Evolutionary conservation across 2,113 vertebrate genomes (phyloP).

Genomic region (Hemiscyllium ocellatum): DNA sequence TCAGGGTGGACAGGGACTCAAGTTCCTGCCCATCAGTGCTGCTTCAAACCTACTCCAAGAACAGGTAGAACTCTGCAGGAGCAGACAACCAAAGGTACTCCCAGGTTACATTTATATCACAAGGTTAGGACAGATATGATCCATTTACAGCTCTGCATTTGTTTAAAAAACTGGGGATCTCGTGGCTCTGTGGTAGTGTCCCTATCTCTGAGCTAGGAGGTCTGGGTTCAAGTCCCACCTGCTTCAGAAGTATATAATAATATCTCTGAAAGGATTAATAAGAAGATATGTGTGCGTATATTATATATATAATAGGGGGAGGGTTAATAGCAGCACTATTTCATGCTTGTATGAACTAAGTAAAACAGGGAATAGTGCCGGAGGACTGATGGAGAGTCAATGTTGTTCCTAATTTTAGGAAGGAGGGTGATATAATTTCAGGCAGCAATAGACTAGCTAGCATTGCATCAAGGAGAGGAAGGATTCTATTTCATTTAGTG

Average conservation of each 20-base stretch:
- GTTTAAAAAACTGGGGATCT: neutral
- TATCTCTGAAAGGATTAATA: no score
- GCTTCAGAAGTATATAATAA: no score
- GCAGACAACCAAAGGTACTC: neutral
- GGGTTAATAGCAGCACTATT: neutral
- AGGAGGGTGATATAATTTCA: neutral
- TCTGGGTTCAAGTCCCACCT: no score
- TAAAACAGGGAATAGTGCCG: neutral
- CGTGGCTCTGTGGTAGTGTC: no score
- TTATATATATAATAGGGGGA: no score
- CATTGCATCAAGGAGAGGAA: neutral
- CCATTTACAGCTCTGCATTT: neutral
- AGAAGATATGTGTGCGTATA: no score
- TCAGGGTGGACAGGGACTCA: neutral
- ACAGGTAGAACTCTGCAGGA: neutral
- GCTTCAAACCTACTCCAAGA: neutral
- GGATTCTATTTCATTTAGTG: neutral
- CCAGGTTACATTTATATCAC: neutral
- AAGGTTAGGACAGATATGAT: neutral
- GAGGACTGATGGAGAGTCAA: neutral
- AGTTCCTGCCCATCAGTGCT: neutral
- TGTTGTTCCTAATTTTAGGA: neutral
- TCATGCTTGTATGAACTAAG: no score
- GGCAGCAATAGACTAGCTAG: no score
- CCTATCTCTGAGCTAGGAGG: no score